Base-by-base conservation (phyloP, 2,888 invertebrate species). In the Strigamia crassipes region DNA sequence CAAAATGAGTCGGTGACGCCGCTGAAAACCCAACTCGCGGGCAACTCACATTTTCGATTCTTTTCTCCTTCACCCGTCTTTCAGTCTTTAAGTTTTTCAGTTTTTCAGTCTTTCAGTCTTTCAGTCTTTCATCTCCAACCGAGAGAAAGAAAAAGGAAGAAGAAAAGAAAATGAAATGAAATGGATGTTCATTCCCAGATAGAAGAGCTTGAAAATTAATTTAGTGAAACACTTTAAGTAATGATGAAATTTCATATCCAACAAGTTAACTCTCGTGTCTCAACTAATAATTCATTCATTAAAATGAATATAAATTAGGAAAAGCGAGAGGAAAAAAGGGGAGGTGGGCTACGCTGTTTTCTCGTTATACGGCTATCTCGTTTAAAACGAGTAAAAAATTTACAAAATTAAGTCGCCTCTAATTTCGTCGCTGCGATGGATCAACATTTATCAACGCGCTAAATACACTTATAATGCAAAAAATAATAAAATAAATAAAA, bases 191-290 rank as follows among this genome's bases (percentile, higher is more conserved):
- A 66, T 66, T 23, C 66, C 66, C 1, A 66, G 21, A 18, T 73
- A 27, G 73, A 31, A 27, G 12, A 31, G 73, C 73, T 73, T 6
- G 27, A 73, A 31, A 73, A 73, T 73, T 73, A 73, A 73, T 73
- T 73, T 73, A 73, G 15, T 73, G 1, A 73, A 73, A 73, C 73
- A 73, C 73, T 73, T 73, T 73, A 73, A 73, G 31, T 73, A 73
- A 73, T 73, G 73, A 73, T 73, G 73, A 73, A 73, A 73, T 73
- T 73, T 73, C 73, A 31, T 73, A 73, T 73, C 73, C 73, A 31
- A 73, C 73, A 73, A 73, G 73, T 73, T 73, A 73, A 27, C 66
- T 66, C 66, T 73, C 73, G 31, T 12, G 27, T 73, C 73, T 23
- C 73, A 73, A 73, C 31, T 73, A 73, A 73, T 73, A 73, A 73